Conservation (phyloP, 2,888 invertebrate species). For the Hypsopygia costalis region DNA sequence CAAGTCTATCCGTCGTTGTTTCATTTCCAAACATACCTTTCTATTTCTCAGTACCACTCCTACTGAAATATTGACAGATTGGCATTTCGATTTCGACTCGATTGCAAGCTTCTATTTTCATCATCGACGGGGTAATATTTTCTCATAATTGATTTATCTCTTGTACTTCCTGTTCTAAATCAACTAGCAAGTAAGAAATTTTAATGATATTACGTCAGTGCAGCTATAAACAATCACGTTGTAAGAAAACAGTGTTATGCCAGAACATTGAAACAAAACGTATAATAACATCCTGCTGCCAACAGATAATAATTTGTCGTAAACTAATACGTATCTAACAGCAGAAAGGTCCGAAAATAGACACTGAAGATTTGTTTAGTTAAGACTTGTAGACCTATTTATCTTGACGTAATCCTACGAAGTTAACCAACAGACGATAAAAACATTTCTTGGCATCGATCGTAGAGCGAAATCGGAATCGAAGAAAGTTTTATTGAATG, state of each 20-base stretch:
- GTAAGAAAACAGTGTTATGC: not conserved
- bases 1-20: no score
- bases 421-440: constrained; percentile 22
- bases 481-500: constrained; percentile 6
- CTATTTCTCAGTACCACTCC: no score
- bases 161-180: not conserved
- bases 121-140: no score
- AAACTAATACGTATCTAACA: constrained; percentile 22
- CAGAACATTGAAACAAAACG: constrained; percentile 25
- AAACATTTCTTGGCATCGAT: constrained; percentile 33
- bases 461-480: constrained; percentile 8
- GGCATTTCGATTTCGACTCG: no score
- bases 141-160: not conserved
- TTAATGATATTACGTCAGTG: constrained; percentile 9
- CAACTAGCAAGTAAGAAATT: not conserved
- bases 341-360: constrained; percentile 30
- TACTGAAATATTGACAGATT: no score
- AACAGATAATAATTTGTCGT: constrained; percentile 21
- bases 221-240: constrained; percentile 2
- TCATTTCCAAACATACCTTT: no score
- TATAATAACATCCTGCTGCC: constrained; percentile 36
- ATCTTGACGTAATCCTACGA: constrained; percentile 28
- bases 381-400: constrained; percentile 15
- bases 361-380: constrained; percentile 24
- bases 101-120: no score